A percentile compares a stretch with the other conserved stretches of the same genome.
These are phyloP conservation scores for Deroplatys truncata DNA, from an alignment of 2,888 invertebrate genomes.

Conservation along the genomic window DNA sequence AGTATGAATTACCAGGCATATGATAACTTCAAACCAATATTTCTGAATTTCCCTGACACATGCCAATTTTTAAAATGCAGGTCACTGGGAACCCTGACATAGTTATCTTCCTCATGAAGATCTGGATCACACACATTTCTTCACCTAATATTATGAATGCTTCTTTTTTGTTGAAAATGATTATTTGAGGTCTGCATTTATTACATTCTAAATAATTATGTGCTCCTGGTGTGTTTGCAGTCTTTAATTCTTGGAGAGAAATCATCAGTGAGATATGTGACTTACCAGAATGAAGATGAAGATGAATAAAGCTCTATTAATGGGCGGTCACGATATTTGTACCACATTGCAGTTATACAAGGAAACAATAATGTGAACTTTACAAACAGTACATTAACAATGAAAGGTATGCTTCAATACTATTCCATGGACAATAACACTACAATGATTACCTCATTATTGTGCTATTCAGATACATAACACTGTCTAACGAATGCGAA, in stretches of 20 bases:
- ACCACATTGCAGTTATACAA: not conserved
- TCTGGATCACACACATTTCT: too few relatives aligned
- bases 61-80: too few relatives aligned
- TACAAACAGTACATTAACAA: not conserved
- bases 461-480: not conserved
- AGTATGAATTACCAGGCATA: too few relatives aligned
- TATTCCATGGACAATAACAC: not conserved
- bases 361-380: not conserved
- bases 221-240: conserved; percentile 48
- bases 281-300: conserved; percentile 90
- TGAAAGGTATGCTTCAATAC: not conserved
- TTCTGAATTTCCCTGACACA: too few relatives aligned
- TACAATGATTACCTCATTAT: not conserved
- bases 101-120: too few relatives aligned
- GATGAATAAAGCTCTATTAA: conserved; percentile 53
- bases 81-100: too few relatives aligned
- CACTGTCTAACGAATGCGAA: not conserved
- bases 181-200: too few relatives aligned
- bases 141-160: too few relatives aligned
- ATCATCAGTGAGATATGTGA: conserved; percentile 90
- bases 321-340: not conserved
- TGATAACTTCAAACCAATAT: too few relatives aligned
- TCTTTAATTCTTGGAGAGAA: conserved; percentile 86
- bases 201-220: too few relatives aligned
- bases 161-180: too few relatives aligned